Evolutionary conservation across 1,140 invertebrate species (phyloP), one percentile per base, ranked within the genome.

Genomic region (Hycleus phaleratus): DNA sequence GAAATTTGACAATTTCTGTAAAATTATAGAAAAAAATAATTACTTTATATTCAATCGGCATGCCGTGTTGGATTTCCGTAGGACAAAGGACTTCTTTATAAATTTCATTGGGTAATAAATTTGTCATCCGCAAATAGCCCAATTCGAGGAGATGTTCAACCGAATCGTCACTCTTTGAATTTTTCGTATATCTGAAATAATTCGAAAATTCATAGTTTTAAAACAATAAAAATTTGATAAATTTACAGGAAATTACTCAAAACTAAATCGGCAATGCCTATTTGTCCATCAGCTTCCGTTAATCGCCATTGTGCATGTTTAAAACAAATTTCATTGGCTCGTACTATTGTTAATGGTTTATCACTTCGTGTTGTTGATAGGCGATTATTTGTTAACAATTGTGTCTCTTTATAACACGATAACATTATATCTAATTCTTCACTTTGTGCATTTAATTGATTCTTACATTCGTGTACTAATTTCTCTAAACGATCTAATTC

Each of bases 221-320:
- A 39, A 39, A 39, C 18, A 12, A 43, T 8, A 58, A 45, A 56
- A 46, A 49, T 42, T 56, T 3, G 18, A 68, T 56, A 18, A 18
- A 79, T 81, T 80, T 73, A 93, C 77, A 98, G 78, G 75, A 99
- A 99, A 74, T 98, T 98, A 49, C 91, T 91, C 0, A 99, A 82
- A 18, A 95, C 86, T 40, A 98, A 79, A 79, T 99, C 95, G 2
- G 95, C 90, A 62, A 99, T 94, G 46, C 95, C 95, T 46, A 98
- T 84, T 73, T 97, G 95, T 0, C 97, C 96, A 79, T 99, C 96
- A 4, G 90, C 87, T 75, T 98, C 95, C 0, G 96, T 99, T 25
- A 99, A 81, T 50, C 95, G 76, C 97, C 97, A 99, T 62, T 95
- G 89, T n/a, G 96, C 96, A 73, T 95, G 91, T 75, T 97, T 97